A percentile compares a stretch with the other conserved stretches of the same genome.
These are phyloP conservation scores for Trissoscelio sp. DNA, from an alignment of 2,888 invertebrate species.

Conservation along the genomic window DNA sequence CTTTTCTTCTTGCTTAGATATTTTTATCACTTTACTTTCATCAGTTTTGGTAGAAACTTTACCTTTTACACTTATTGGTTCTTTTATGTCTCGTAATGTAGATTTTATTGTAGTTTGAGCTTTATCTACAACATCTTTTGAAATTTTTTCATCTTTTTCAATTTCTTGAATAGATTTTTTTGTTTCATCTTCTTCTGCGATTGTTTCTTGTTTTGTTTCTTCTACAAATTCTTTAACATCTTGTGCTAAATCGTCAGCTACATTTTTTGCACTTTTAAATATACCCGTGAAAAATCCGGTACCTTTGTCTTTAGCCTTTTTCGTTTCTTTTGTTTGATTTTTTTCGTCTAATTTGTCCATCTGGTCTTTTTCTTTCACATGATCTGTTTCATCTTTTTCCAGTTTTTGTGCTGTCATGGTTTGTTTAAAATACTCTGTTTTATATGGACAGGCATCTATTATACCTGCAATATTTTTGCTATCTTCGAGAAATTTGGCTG, in stretches of 20 bases:
- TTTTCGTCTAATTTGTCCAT: too few species aligned
- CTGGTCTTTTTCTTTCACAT: neutral
- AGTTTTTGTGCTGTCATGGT: constrained; percentile 15
- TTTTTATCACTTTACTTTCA: neutral
- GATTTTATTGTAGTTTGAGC: too few species aligned
- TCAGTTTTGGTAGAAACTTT: neutral
- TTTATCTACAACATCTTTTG: neutral
- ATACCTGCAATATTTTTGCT: constrained; percentile 73
- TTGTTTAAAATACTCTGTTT: constrained; percentile 66
- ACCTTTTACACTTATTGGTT: too few species aligned
- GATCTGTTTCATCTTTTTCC: constrained; percentile 46
- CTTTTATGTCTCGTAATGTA: too few species aligned
- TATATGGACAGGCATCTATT: constrained; percentile 74
- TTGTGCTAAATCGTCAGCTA: constrained; percentile 45
- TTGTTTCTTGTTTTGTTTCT: constrained; percentile 66
- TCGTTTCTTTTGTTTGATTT: constrained; percentile 71
- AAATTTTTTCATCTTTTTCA: too few species aligned
- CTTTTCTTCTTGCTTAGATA: neutral
- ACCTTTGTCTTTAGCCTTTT: constrained; percentile 69
- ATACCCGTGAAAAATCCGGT: constrained; percentile 72
- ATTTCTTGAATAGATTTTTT: neutral
- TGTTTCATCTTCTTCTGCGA: neutral
- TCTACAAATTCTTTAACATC: constrained; percentile 55
- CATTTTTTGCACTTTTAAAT: constrained; percentile 76
- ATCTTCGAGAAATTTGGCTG: constrained; percentile 78